A percentile compares a stretch with the other conserved stretches of the same genome.
phyloP scores from a whole-genome alignment of 2,888 invertebrate genomes.

The Stenchaetothrips biformis region DNA sequence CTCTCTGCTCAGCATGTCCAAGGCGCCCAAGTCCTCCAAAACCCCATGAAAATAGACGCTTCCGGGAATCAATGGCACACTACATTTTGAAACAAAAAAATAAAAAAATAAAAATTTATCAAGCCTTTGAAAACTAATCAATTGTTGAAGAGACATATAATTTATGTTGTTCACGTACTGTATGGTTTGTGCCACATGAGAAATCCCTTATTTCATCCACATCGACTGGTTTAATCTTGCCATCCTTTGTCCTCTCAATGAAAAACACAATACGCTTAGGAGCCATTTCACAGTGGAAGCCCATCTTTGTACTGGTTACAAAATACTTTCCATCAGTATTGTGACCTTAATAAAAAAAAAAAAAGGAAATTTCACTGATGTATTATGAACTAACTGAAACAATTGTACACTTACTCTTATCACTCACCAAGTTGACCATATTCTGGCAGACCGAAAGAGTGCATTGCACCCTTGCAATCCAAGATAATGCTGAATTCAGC shows the following conservation, averaged over 20 bases:
- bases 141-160: no score
- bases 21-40: conserved; percentile 92
- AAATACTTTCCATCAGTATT: conserved; percentile 95
- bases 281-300: conserved; percentile 76
- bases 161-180: conserved; percentile 52
- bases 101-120: neutral
- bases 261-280: conserved; percentile 81
- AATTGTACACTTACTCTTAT: neutral
- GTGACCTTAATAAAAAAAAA: conserved; percentile 56
- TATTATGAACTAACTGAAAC: neutral
- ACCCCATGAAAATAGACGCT: conserved; percentile 90
- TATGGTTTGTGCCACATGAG: conserved; percentile 86
- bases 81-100: conserved; percentile 41
- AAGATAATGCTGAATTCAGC: conserved; percentile 89
- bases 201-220: conserved; percentile 85
- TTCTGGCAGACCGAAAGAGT: conserved; percentile 89
- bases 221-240: conserved; percentile 74
- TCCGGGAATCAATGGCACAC: conserved; percentile 82
- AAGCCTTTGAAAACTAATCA: conserved; percentile 9
- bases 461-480: conserved; percentile 81
- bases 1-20: conserved; percentile 88
- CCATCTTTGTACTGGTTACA: conserved; percentile 80
- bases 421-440: conserved; percentile 77
- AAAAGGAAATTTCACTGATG: neutral
- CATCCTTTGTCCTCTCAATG: conserved; percentile 82